Base-by-base conservation (phyloP, 2,113 vertebrate genomes). In the Drymodes brunneopygia region DNA sequence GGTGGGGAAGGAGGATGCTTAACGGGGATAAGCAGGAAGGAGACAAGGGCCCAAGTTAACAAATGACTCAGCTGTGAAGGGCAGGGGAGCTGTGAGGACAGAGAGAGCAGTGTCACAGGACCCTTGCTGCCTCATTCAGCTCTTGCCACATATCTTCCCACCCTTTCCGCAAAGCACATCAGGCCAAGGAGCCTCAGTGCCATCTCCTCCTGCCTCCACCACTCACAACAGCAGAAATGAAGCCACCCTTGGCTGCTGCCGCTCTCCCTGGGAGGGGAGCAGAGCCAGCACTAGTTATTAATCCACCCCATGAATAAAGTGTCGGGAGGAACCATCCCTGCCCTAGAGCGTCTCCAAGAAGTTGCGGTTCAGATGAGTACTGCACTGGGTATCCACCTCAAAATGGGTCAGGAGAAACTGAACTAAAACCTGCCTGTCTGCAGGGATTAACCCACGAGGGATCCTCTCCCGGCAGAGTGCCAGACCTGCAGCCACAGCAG, bases 81-180 rank as follows among this genome's bases (percentile, higher is more conserved):
- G 19, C 47, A 47, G 27, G 15, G 19, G 1, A 70, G 35, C 11
- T 74, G 60, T 71, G 64, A 81, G 84, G 56, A 33, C 36, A 85
- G 57, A 62, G 38, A 6, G 18, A 45, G 7, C 28, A 51, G 15
- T 11, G 28, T 42, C 79, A 13, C 36, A 66, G 53, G 2, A 27
- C 7, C 1, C 22, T 57, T 57, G 31, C 10, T 44, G 35, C 24
- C 27, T 42, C 2, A 1, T 65, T 44, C 14, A 4, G 56, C 44
- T 44, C 50, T 57, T 23, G 29, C 22, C 35, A 6, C 1, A 0
- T 2, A 0, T 31, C 44, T 42, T 72, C 29, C 29, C 33, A 44
- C 24, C 12, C 19, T 19, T 89, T n/a, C 25, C 0, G 0, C 7
- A 8, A 0, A 16, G 7, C 1, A 4, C 4, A 0, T 17, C 3